These are phyloP conservation scores for Chelon labrosus DNA, from an alignment of 2,797 vertebrate genomes.

Conservation along the genomic window DNA sequence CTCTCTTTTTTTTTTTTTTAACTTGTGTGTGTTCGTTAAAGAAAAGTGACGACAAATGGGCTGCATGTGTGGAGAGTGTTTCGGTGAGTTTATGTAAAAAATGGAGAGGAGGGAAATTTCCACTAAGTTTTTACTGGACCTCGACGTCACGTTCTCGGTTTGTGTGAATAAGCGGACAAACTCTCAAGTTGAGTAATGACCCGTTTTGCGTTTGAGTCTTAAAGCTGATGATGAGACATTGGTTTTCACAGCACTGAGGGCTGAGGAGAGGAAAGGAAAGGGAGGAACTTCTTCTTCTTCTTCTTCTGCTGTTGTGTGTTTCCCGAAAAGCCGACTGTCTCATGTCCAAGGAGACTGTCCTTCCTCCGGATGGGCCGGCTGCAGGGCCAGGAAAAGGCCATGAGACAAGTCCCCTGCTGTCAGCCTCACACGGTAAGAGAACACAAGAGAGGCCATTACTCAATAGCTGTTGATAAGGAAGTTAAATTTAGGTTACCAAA, in stretches of 20 bases:
- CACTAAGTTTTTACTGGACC: constrained; percentile 64
- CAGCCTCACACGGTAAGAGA: constrained; percentile 75
- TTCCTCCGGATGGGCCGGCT: constrained; percentile 88
- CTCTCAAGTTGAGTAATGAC: constrained; percentile 35
- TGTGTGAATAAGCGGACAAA: constrained; percentile 51
- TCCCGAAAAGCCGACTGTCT: constrained; percentile 82
- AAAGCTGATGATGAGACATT: constrained; percentile 47
- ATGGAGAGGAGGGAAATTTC: constrained; percentile 73
- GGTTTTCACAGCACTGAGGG: constrained; percentile 73
- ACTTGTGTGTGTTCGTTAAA: constrained; percentile 6
- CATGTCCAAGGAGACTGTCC: constrained; percentile 94
- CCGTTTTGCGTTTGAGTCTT: constrained; percentile 42
- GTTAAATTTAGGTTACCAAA: not conserved
- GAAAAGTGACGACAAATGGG: constrained; percentile 11
- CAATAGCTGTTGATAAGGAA: not conserved
- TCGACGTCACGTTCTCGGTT: constrained; percentile 76
- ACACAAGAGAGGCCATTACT: not conserved
- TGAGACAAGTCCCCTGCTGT: constrained; percentile 77
- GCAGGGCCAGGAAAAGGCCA: constrained; percentile 84
- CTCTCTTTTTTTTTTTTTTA: not conserved
- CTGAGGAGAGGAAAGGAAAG: constrained; percentile 56
- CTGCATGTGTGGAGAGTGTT: constrained; percentile 21
- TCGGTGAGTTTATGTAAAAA: constrained; percentile 42
- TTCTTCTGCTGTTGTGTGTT: constrained; percentile 50
- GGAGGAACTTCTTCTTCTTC: constrained; percentile 60